Base-by-base conservation (phyloP, 2,888 invertebrate species). In the Apomyelois bistriatella region DNA sequence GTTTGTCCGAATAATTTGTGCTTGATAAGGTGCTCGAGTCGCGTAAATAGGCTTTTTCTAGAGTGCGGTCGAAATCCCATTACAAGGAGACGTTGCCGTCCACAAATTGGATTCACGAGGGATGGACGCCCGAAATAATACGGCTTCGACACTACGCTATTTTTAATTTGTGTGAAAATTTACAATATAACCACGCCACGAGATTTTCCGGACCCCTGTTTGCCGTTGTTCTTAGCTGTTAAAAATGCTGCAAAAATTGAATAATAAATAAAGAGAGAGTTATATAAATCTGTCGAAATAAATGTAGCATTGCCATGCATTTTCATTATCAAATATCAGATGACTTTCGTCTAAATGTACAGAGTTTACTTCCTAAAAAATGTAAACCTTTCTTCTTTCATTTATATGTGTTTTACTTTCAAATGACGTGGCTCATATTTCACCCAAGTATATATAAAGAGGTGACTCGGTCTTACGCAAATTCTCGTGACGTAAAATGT, bases 91-190 rank as follows among this genome's bases (percentile, higher is more conserved):
- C 75, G 74, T 74, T 68, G 74, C 70, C 71, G 62, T 67, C 65
- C 72, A 71, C 78, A 85, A 84, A 84, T 84, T 85, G 80, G 82
- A 82, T 84, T 79, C 74, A 73, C 73, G 71, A 72, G 73, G 74
- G 74, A 78, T 76, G 74, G 76, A 75, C 74, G 69, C 36, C 72
- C 70, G 70, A 81, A 82, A 82, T 82, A 82, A 82, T 79, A 72
- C 67, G 70, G 72, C 73, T 74, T 72, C 74, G 68, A 64, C 65
- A 67, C 65, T 65, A 67, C 65, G 68, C 62, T 67, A 72, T 74
- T 76, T 79, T 79, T 74, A 76, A 80, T 79, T 80, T 74, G 68
- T 68, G 64, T 61, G 69, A 69, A 72, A 72, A 70, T 72, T 71
- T 70, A 57, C 58, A 60, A 59, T 59, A 61, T 62, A 65, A 60